These are phyloP conservation scores for Aramus guarauna DNA, from an alignment of 2,113 vertebrate species.

Conservation along the genomic window DNA sequence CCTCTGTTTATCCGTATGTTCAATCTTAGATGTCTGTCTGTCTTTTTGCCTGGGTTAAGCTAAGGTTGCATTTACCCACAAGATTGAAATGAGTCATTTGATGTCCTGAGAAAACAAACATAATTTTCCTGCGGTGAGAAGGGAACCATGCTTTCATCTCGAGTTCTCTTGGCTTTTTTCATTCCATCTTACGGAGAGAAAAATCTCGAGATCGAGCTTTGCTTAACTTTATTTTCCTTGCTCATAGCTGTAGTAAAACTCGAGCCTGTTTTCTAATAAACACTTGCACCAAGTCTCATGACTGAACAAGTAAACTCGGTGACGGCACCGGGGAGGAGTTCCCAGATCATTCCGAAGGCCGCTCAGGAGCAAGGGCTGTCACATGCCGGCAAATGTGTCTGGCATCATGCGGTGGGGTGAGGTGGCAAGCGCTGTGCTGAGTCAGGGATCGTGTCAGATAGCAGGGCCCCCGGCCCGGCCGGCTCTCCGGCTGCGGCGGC, in stretches of 20 bases:
- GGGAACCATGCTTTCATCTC: conserved; percentile 18
- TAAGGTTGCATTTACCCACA: conserved; percentile 52
- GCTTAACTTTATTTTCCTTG: background rate
- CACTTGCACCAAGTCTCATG: conserved; percentile 32
- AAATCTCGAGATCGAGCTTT: background rate
- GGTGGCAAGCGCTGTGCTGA: conserved; percentile 20
- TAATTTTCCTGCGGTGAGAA: conserved; percentile 68
- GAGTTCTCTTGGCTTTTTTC: background rate
- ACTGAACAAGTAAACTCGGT: background rate
- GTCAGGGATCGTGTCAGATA: background rate
- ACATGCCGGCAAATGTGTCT: conserved; percentile 23
- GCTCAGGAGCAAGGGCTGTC: background rate
- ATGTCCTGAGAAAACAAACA: conserved; percentile 69
- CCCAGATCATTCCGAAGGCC: background rate
- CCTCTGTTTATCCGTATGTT: conserved; percentile 55
- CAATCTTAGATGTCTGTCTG: background rate
- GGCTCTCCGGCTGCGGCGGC: background rate
- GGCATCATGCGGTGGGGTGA: background rate
- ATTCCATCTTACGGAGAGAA: conserved; percentile 1
- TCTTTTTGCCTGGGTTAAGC: background rate
- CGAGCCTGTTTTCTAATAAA: conserved; percentile 33
- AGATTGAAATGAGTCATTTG: conserved; percentile 61
- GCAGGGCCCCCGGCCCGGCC: background rate
- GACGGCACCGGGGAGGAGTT: conserved; percentile 41
- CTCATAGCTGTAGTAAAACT: background rate